A percentile compares a stretch with the other conserved stretches of the same genome.
Conservation (phyloP, 2,888 invertebrate genomes). For the Antheraea yamamai region DNA sequence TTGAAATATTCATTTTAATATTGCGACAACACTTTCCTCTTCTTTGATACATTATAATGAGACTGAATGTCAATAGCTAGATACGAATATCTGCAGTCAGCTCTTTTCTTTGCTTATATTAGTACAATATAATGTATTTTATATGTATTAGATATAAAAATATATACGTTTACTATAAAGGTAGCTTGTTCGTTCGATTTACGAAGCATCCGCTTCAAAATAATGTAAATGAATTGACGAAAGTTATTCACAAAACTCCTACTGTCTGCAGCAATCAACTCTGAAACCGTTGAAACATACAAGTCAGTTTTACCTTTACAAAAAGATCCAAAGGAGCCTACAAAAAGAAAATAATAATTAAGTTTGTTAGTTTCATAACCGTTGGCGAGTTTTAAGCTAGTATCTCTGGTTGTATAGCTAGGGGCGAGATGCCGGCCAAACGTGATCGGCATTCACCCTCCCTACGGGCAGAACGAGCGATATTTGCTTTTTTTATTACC, state of each 20-base stretch:
- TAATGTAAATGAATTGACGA: background rate
- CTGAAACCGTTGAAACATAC: background rate
- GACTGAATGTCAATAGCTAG: too few relatives aligned
- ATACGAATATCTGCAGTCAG: too few relatives aligned
- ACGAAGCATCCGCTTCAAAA: background rate
- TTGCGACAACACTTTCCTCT: too few relatives aligned
- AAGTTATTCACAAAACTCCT: background rate
- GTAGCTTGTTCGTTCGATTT: background rate
- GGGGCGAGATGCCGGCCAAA: conserved; percentile 50
- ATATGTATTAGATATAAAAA: background rate
- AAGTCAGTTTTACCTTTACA: background rate
- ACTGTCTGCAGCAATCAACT: background rate
- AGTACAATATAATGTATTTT: too few relatives aligned
- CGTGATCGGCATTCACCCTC: conserved; percentile 64
- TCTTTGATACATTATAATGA: too few relatives aligned
- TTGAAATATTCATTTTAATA: too few relatives aligned
- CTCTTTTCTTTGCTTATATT: too few relatives aligned
- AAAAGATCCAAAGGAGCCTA: background rate
- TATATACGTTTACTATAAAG: background rate
- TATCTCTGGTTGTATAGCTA: conserved; percentile 46
- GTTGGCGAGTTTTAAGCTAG: conserved; percentile 50
- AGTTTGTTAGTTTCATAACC: conserved; percentile 49
- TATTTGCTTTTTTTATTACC: conserved; percentile 77
- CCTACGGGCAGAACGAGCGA: conserved; percentile 58
- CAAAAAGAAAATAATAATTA: conserved; percentile 45